phyloP scores from a whole-genome alignment of 2,888 invertebrate species.

The Spilosoma lubricipeda region DNA sequence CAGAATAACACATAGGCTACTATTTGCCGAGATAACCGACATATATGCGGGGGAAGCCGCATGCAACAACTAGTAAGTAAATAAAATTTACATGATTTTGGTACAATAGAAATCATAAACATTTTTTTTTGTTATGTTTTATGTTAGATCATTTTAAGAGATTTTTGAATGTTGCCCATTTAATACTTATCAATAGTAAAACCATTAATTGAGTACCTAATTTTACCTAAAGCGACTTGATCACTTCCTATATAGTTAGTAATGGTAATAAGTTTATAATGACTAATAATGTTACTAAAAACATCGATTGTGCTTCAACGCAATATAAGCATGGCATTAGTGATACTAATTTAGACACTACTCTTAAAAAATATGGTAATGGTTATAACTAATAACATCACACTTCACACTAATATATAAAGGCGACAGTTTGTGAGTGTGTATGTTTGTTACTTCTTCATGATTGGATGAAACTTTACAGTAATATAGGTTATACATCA shows the following conservation, averaged over 20 bases:
- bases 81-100: neutral
- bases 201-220: neutral
- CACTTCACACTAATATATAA: neutral
- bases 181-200: neutral
- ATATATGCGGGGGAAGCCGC: too few species aligned
- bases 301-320: neutral
- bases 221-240: neutral
- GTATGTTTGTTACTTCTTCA: too few species aligned
- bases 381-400: too few species aligned
- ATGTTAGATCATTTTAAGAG: too few species aligned
- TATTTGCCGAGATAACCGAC: too few species aligned
- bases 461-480: too few species aligned
- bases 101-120: too few species aligned
- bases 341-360: neutral
- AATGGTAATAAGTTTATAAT: slow-evolving; percentile 8
- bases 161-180: neutral
- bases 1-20: too few species aligned
- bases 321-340: neutral
- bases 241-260: neutral
- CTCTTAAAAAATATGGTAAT: neutral
- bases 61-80: too few species aligned
- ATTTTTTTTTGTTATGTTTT: too few species aligned
- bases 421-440: too few species aligned
- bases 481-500: too few species aligned
- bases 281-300: neutral